Conservation (phyloP, 2,113 vertebrate species). For the Tamias sibiricus region DNA sequence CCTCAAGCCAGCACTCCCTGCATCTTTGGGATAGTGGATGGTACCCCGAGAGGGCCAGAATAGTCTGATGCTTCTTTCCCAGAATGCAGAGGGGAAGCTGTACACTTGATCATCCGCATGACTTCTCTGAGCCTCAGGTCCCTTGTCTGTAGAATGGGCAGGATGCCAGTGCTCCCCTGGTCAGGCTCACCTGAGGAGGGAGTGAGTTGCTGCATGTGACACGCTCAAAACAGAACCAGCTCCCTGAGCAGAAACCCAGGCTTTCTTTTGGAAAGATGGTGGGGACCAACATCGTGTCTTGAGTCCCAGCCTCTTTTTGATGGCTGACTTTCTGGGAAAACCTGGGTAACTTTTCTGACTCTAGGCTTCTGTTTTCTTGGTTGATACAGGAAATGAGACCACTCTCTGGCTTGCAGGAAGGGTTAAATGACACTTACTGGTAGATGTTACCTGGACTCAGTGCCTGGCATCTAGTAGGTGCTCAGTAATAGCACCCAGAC, state of each 20-base stretch:
- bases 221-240: neutral
- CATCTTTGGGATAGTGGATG: accelerated
- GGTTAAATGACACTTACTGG: neutral
- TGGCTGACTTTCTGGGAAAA: neutral
- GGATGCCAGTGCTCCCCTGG: accelerated
- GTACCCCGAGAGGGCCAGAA: neutral
- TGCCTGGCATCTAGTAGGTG: neutral
- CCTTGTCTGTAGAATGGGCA: neutral
- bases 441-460: neutral
- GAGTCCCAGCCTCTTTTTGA: neutral
- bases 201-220: neutral
- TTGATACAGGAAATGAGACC: neutral
- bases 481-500: neutral
- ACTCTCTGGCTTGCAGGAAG: neutral
- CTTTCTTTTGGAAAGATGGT: neutral
- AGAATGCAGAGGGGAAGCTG: neutral
- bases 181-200: neutral
- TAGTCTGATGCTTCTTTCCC: neutral
- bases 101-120: accelerated
- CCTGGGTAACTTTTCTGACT: neutral
- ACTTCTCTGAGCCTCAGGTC: neutral
- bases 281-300: neutral
- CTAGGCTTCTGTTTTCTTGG: neutral
- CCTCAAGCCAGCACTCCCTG: neutral
- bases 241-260: neutral